A percentile compares a stretch with the other conserved stretches of the same genome.
Evolutionary conservation across 2,797 vertebrate species (phyloP).

Genomic region (Peromyscus attwateri): DNA sequence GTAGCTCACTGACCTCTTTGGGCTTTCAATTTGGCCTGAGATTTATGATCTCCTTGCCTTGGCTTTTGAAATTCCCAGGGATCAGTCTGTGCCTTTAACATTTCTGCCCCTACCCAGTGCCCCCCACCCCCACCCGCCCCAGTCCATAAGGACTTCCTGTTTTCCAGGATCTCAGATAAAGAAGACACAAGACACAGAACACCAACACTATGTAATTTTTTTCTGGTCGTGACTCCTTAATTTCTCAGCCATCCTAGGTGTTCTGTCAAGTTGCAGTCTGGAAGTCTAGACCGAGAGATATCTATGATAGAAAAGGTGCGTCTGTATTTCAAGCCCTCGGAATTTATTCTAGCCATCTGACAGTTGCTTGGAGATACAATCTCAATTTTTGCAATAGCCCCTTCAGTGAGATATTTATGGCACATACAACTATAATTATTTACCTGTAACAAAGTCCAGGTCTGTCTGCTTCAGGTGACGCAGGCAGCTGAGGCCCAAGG

Average conservation of each 20-base stretch:
- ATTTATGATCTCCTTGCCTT: conserved; percentile 88
- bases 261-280: conserved; percentile 92
- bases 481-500: conserved; percentile 87
- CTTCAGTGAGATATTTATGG: conserved; percentile 92
- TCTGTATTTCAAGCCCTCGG: conserved; percentile 91
- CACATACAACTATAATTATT: conserved; percentile 93
- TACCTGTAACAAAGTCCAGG: conserved; percentile 93
- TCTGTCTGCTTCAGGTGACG: conserved; percentile 91
- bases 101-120: conserved; percentile 82
- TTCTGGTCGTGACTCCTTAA: conserved; percentile 89
- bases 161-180: conserved; percentile 88
- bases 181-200: conserved; percentile 91
- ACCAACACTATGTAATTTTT: conserved; percentile 89
- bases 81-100: conserved; percentile 89
- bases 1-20: conserved; percentile 90
- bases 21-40: conserved; percentile 86
- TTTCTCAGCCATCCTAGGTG: conserved; percentile 90
- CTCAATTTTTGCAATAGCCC: conserved; percentile 91
- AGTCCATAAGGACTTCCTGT: conserved; percentile 89
- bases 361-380: conserved; percentile 93
- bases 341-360: conserved; percentile 92
- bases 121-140: conserved; percentile 66
- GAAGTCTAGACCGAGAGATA: conserved; percentile 92
- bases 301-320: conserved; percentile 90
- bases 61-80: conserved; percentile 88